A percentile compares a stretch with the other conserved stretches of the same genome.
These are phyloP conservation scores for Scyliorhinus canicula DNA, from an alignment of 2,797 vertebrate species.

Conservation along the genomic window DNA sequence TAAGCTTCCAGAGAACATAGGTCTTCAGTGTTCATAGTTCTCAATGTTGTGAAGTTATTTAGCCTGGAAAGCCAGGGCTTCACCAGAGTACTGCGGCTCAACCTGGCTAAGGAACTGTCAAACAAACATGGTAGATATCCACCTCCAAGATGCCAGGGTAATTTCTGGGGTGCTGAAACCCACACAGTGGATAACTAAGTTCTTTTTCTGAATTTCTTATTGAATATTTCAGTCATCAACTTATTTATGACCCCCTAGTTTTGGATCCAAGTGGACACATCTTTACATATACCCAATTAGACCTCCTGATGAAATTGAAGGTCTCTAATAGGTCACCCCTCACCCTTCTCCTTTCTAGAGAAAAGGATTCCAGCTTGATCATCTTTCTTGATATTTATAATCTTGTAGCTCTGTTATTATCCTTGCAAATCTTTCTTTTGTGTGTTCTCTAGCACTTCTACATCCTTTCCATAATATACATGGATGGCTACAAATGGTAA, in stretches of 20 bases:
- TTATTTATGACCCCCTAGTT: not conserved
- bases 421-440: not conserved
- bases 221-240: not conserved
- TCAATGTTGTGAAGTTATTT: too few relatives aligned
- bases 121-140: too few relatives aligned
- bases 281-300: not conserved
- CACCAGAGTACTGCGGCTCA: too few relatives aligned
- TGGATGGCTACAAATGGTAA: not conserved
- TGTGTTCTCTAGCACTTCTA: not conserved
- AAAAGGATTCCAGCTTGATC: not conserved
- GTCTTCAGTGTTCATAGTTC: too few relatives aligned
- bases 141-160: too few relatives aligned
- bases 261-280: not conserved
- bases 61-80: too few relatives aligned
- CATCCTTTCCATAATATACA: not conserved
- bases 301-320: not conserved
- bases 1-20: too few relatives aligned
- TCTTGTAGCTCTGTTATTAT: not conserved
- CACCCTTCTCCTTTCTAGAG: not conserved
- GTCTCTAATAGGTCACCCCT: not conserved
- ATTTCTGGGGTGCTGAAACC: too few relatives aligned
- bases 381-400: not conserved
- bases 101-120: too few relatives aligned
- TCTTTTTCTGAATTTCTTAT: not conserved
- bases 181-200: not conserved